phyloP scores from a whole-genome alignment of 1,140 invertebrate genomes.

The Holcopasites calliopsidis region DNA sequence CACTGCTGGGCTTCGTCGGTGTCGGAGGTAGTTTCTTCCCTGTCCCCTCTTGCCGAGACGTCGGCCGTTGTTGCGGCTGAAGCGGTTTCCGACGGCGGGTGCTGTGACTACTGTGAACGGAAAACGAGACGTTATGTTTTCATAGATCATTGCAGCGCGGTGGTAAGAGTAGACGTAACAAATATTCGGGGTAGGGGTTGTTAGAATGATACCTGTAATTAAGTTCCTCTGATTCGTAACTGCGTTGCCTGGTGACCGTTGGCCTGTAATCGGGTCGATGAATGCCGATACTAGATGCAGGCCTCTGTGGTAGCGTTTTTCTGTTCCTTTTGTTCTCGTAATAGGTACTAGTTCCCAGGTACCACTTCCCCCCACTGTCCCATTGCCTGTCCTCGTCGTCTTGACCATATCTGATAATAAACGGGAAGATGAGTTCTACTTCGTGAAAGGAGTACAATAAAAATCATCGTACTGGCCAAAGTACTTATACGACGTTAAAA shows the following conservation, averaged over 20 bases:
- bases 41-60: slow-evolving; percentile 70
- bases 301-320: slow-evolving; percentile 77
- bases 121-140: neutral
- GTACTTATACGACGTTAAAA: too few relatives aligned
- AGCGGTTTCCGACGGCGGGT: slow-evolving; percentile 66
- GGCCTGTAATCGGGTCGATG: slow-evolving; percentile 72
- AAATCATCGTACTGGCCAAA: too few relatives aligned
- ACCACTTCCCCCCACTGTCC: slow-evolving; percentile 83
- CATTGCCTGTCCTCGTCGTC: slow-evolving; percentile 85
- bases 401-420: slow-evolving; percentile 79
- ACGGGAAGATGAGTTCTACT: too few relatives aligned
- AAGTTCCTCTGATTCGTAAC: slow-evolving; percentile 75
- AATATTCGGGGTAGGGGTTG: too few relatives aligned
- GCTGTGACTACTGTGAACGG: slow-evolving; percentile 64
- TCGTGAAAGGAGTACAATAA: too few relatives aligned
- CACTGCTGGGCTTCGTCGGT: slow-evolving; percentile 76
- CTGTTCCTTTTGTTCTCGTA: slow-evolving; percentile 75
- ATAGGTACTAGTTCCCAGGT: slow-evolving; percentile 67
- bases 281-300: slow-evolving; percentile 75
- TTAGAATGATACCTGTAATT: slow-evolving; percentile 75
- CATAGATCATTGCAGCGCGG: too few relatives aligned
- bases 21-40: slow-evolving; percentile 77
- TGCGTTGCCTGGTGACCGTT: slow-evolving; percentile 73
- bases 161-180: too few relatives aligned
- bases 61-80: slow-evolving; percentile 69